Percentiles rank a stretch among this genome's conserved stretches.
phyloP scores from a whole-genome alignment of 1,140 invertebrate species.

The Drosophila pseudoobscura region DNA sequence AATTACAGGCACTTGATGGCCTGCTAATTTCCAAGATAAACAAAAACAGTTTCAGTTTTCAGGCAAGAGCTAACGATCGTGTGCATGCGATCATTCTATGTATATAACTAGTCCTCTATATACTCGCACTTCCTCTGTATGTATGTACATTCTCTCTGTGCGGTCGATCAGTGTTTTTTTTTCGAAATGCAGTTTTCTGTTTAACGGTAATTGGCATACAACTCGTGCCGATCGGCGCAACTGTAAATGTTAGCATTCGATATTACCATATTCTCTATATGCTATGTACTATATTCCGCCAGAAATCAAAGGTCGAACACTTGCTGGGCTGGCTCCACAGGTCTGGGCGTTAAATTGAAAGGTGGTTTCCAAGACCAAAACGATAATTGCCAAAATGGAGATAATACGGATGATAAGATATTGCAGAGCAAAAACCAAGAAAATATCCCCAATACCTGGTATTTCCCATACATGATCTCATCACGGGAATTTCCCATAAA shows the following conservation, averaged over 20 bases:
- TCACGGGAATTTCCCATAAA: too few relatives aligned
- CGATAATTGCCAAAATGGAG: background rate
- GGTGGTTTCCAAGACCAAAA: background rate
- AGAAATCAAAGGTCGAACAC: conserved; percentile 18
- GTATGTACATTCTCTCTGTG: conserved; percentile 3
- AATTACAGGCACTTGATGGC: conserved; percentile 28
- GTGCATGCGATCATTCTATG: background rate
- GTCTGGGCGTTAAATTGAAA: conserved; percentile 1
- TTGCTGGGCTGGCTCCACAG: background rate
- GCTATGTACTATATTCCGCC: background rate
- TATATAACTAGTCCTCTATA: too few relatives aligned
- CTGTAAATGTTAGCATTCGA: conserved; percentile 43
- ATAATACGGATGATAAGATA: background rate
- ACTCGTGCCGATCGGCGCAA: conserved; percentile 50
- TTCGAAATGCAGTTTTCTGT: conserved; percentile 32
- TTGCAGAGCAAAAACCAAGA: background rate
- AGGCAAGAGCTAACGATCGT: conserved; percentile 3
- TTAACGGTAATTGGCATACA: conserved; percentile 68
- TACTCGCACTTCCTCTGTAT: too few relatives aligned
- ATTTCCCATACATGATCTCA: too few relatives aligned
- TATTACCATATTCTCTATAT: conserved; percentile 9
- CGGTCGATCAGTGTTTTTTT: conserved; percentile 3
- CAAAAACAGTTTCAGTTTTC: conserved; percentile 27
- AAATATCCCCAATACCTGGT: too few relatives aligned
- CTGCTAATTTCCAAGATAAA: conserved; percentile 60